Evolutionary conservation across 2,888 invertebrate species (phyloP), one percentile per base, ranked within the genome.

Genomic region (Pyrrhopygopsis socrates): DNA sequence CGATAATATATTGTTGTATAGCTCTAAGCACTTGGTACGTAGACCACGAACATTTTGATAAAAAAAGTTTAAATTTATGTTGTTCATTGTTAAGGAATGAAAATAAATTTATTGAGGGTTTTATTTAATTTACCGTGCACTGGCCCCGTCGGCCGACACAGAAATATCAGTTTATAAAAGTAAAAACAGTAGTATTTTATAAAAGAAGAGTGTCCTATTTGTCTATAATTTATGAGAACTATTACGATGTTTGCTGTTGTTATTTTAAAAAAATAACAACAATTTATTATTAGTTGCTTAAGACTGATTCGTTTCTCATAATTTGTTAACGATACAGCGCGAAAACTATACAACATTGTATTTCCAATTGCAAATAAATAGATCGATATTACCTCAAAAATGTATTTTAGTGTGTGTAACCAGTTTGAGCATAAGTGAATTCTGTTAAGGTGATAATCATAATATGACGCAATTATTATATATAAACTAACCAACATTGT

Each of bases 31-130:
- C 24, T 82, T 82, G 5, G 82, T 82, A 0, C 82, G 75, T 3
- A 82, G 68, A 2, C 82, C 75, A 6, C 71, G 67, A 9, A 76
- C 70, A 29, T 82, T 82, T 50, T 82, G 82, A 63, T 76, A 82
- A 29, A 60, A 82, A n/a, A 76, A 20, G 20, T 15, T n/a, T 50
- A 60, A 13, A 5, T 58, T 60, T 8, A 11, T 5, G 34, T 34
- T 11, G 15, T 15, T 45, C 45, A 45, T 45, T 13, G 45, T 45
- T 45, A 45, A 15, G 45, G 45, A 45, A 45, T 45, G 45, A 45
- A 45, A 15, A 45, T 45, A 45, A 13, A 45, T 18, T 15, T 45
- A 45, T 45, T 45, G 45, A 45, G 45, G 8, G 8, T 45, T 18
- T 45, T 45, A 15, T 45, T 45, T 45, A 45, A 18, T 45, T 45